phyloP scores from a whole-genome alignment of 1,140 invertebrate species.

The Coelopa frigida region DNA sequence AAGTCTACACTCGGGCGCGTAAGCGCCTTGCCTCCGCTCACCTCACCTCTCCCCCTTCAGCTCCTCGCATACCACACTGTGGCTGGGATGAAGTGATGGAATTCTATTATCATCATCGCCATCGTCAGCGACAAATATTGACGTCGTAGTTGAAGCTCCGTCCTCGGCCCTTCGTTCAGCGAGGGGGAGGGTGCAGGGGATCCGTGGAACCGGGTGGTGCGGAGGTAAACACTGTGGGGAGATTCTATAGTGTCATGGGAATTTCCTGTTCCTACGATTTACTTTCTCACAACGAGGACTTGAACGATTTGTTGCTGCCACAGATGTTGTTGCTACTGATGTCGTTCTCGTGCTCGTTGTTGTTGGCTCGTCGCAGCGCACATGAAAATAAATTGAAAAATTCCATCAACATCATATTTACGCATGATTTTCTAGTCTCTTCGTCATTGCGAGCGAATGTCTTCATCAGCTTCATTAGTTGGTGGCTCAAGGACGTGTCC shows the following conservation, averaged over 20 bases:
- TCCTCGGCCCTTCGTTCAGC: conserved; percentile 12
- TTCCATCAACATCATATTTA: conserved; percentile 15
- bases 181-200: neutral
- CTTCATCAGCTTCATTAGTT: neutral
- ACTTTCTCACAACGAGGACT: neutral
- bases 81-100: too few relatives aligned
- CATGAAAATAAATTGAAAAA: conserved; percentile 36
- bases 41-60: too few relatives aligned
- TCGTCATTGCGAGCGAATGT: neutral
- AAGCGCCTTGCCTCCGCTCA: too few relatives aligned
- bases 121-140: too few relatives aligned
- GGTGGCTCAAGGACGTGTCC: neutral
- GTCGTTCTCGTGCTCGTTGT: conserved; percentile 22
- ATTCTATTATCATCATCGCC: too few relatives aligned
- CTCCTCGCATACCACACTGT: too few relatives aligned
- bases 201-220: conserved; percentile 8
- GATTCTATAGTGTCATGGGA: conserved; percentile 1
- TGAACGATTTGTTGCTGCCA: neutral
- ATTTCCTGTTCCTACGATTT: neutral
- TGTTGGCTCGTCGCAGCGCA: conserved; percentile 14
- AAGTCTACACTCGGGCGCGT: too few relatives aligned
- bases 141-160: too few relatives aligned
- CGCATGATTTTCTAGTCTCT: neutral
- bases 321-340: conserved; percentile 18
- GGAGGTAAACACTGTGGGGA: conserved; percentile 4